These are phyloP conservation scores for Lacanobia oleracea DNA, from an alignment of 2,888 invertebrate genomes.

Conservation along the genomic window DNA sequence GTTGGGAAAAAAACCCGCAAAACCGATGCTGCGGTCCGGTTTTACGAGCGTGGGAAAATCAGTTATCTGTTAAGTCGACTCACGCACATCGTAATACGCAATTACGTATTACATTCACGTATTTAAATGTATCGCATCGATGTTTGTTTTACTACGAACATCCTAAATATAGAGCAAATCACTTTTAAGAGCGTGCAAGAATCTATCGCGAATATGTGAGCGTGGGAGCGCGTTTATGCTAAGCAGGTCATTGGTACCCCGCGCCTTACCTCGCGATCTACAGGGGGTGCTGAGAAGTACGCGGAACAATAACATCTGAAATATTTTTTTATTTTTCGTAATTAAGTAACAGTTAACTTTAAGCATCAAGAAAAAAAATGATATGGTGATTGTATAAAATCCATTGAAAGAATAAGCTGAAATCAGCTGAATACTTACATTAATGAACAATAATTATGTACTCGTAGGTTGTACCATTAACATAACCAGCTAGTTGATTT, in stretches of 20 bases:
- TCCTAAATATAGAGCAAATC: slow-evolving; percentile 91
- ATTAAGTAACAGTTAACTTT: too few species aligned
- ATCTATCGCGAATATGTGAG: slow-evolving; percentile 86
- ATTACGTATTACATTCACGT: slow-evolving; percentile 78
- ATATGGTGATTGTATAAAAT: too few species aligned
- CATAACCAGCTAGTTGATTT: too few species aligned
- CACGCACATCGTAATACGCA: slow-evolving; percentile 66
- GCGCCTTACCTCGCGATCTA: slow-evolving; percentile 81
- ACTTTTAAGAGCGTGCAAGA: slow-evolving; percentile 88
- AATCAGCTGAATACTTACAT: too few species aligned
- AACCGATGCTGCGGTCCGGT: slow-evolving; percentile 57
- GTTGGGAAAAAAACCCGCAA: slow-evolving; percentile 69
- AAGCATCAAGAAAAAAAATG: too few species aligned
- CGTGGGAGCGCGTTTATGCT: slow-evolving; percentile 89
- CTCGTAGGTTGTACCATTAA: too few species aligned
- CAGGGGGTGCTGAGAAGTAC: slow-evolving; percentile 72
- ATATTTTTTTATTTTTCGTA: neutral
- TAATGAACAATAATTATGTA: too few species aligned
- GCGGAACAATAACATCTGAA: slow-evolving; percentile 61
- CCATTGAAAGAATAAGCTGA: too few species aligned
- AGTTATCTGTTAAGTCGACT: slow-evolving; percentile 68
- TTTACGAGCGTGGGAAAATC: slow-evolving; percentile 81
- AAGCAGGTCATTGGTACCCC: slow-evolving; percentile 90
- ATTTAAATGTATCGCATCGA: slow-evolving; percentile 82
- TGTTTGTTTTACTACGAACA: slow-evolving; percentile 87